These are phyloP conservation scores for Oxytorus armatus DNA, from an alignment of 2,888 invertebrate species.

Conservation along the genomic window DNA sequence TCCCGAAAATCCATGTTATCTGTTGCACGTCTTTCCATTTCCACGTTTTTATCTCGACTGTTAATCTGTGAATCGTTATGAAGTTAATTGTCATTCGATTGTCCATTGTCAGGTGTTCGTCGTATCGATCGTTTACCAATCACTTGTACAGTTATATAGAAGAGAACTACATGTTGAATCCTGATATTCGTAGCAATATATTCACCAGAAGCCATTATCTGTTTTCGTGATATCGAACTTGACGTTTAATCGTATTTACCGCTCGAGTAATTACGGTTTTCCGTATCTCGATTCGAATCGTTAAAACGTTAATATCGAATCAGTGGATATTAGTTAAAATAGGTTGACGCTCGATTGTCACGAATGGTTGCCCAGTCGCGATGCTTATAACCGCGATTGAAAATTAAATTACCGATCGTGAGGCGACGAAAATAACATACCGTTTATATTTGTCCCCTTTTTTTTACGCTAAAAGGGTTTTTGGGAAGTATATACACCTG, in stretches of 20 bases:
- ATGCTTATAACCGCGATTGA: not conserved
- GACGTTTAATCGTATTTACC: conserved; percentile 28
- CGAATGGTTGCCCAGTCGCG: not conserved
- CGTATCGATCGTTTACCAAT: no score
- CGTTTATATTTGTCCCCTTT: not conserved
- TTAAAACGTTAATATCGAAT: conserved; percentile 35
- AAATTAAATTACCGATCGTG: not conserved
- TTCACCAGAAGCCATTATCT: conserved; percentile 8
- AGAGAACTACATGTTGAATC: no score
- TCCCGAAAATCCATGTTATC: no score
- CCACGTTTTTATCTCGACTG: no score
- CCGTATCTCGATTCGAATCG: conserved; percentile 12
- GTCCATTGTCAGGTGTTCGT: no score
- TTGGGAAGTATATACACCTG: not conserved
- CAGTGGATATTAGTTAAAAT: conserved; percentile 3
- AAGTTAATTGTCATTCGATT: no score
- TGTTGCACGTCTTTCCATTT: no score
- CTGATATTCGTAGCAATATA: not conserved
- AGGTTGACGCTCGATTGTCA: conserved; percentile 9
- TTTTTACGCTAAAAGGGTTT: no score
- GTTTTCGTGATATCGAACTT: not conserved
- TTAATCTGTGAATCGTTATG: no score
- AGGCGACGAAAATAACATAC: not conserved
- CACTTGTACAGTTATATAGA: no score
- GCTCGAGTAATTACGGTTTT: conserved; percentile 23